A percentile compares a stretch with the other conserved stretches of the same genome.
Evolutionary conservation across 2,888 invertebrate genomes (phyloP).

Genomic region (Sisyra terminalis): DNA sequence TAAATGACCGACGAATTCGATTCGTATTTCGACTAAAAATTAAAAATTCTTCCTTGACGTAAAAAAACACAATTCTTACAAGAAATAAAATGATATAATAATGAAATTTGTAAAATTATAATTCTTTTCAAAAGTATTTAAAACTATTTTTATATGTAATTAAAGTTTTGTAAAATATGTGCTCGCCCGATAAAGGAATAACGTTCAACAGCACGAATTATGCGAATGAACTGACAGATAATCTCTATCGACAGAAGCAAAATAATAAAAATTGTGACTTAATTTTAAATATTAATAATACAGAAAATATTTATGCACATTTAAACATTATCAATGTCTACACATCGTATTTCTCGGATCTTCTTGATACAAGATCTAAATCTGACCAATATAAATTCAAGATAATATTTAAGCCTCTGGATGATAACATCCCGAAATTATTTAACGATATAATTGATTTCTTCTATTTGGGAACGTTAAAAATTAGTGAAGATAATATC

Average conservation of each 20-base stretch:
- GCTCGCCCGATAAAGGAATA: no score
- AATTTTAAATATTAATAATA: conserved; percentile 36
- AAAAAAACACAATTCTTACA: no score
- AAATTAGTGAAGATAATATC: conserved; percentile 40
- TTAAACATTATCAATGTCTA: conserved; percentile 42
- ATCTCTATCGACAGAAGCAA: conserved; percentile 32
- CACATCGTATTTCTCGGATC: conserved; percentile 36
- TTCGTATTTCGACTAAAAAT: no score
- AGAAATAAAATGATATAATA: no score
- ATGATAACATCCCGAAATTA: conserved; percentile 31
- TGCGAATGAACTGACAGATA: conserved; percentile 18
- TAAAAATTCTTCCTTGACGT: no score
- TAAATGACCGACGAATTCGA: no score
- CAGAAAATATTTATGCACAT: conserved; percentile 37
- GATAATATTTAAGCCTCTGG: conserved; percentile 37
- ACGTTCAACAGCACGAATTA: conserved; percentile 10
- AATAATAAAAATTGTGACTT: conserved; percentile 42
- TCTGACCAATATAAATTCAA: conserved; percentile 27
- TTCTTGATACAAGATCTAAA: conserved; percentile 35
- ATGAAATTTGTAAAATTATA: no score
- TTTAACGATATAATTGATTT: conserved; percentile 42
- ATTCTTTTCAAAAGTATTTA: no score
- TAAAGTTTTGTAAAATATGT: no score
- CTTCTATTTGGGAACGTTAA: conserved; percentile 44
- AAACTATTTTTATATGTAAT: no score